Conservation (phyloP, 2,797 vertebrate genomes). For the Neosalanx taihuensis region DNA sequence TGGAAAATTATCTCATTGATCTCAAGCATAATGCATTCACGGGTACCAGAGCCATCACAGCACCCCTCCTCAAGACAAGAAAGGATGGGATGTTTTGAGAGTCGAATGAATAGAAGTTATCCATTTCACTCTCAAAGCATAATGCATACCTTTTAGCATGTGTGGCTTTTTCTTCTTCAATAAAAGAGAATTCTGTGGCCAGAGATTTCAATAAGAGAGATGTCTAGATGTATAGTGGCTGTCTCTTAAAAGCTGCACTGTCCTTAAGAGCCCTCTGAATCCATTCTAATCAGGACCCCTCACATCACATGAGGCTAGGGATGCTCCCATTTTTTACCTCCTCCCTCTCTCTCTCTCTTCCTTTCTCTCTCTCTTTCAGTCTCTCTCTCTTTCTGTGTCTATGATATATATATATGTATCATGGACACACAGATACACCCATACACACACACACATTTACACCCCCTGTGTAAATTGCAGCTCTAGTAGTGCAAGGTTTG, state of each 20-base stretch:
- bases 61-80: conserved; percentile 30
- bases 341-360: neutral
- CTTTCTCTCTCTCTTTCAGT: neutral
- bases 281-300: conserved; percentile 32
- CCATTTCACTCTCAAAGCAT: conserved; percentile 32
- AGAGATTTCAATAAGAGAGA: conserved; percentile 23
- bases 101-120: conserved; percentile 35
- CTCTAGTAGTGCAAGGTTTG: neutral
- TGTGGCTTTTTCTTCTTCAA: conserved; percentile 42
- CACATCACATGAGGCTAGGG: conserved; percentile 7
- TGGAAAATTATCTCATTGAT: neutral
- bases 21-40: too few relatives aligned
- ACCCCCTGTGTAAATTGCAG: neutral
- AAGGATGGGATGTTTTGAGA: conserved; percentile 28
- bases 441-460: conserved; percentile 1
- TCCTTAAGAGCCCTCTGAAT: conserved; percentile 56
- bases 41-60: conserved; percentile 26
- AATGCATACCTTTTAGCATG: conserved; percentile 39
- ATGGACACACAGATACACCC: conserved; percentile 11
- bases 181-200: conserved; percentile 51
- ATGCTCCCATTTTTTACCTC: neutral
- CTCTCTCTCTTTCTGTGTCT: neutral
- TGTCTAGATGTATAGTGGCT: conserved; percentile 32
- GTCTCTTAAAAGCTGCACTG: conserved; percentile 52
- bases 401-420: neutral